A percentile compares a stretch with the other conserved stretches of the same genome.
These are phyloP conservation scores for Glyptemys insculpta DNA, from an alignment of 2,797 vertebrate genomes.

Conservation along the genomic window DNA sequence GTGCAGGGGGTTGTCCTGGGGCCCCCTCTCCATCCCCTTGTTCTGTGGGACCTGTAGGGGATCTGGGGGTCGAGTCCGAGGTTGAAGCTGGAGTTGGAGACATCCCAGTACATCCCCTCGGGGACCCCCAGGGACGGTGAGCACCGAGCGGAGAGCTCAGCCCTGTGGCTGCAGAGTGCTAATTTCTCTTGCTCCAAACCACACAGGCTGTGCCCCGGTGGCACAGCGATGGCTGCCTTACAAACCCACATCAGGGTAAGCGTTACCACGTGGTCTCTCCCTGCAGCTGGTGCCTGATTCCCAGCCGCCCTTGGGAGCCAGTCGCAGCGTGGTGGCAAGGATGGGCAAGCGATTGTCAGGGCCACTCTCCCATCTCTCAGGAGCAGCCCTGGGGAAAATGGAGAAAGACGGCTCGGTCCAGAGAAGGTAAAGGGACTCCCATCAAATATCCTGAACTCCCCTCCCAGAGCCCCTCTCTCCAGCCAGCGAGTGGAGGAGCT, in stretches of 20 bases:
- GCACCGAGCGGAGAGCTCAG: neutral
- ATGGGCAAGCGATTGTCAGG: neutral
- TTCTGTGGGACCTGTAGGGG: neutral
- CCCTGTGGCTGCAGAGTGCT: no score
- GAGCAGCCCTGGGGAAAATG: neutral
- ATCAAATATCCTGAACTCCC: neutral
- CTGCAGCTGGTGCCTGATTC: neutral
- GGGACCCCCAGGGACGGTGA: neutral
- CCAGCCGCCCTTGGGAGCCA: neutral
- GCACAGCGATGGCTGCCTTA: no score
- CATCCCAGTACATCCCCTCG: neutral
- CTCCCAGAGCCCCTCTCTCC: no score
- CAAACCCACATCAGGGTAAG: no score
- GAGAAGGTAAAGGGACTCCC: neutral
- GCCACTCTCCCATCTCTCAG: neutral
- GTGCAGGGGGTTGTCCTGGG: no score
- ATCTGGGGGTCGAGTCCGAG: neutral
- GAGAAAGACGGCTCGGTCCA: neutral
- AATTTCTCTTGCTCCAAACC: no score
- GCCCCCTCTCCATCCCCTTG: neutral
- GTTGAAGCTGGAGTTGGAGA: neutral
- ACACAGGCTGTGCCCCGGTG: no score
- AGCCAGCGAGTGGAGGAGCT: neutral
- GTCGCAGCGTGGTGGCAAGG: neutral
- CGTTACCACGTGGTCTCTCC: accelerated